Conservation (phyloP, 2,888 invertebrate genomes). For the Sisyra nigra region DNA sequence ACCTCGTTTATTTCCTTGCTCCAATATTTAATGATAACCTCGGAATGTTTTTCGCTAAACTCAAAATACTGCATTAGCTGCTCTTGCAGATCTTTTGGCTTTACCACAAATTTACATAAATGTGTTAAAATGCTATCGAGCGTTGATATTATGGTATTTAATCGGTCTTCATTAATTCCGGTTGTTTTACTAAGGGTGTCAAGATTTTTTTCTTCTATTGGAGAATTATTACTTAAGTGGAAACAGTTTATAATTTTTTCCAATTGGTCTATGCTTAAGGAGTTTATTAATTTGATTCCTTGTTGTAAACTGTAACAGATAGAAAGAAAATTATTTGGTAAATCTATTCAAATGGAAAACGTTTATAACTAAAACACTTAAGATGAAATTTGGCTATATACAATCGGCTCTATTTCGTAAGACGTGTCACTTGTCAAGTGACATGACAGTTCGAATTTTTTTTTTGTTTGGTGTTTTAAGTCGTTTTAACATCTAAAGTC, state of each 20-base stretch:
- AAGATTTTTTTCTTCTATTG: not conserved
- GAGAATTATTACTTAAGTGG: not conserved
- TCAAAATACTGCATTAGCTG: not conserved
- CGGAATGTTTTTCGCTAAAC: not conserved
- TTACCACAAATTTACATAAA: not conserved
- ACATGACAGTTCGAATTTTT: too few relatives aligned
- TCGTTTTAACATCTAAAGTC: too few relatives aligned
- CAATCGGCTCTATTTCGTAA: too few relatives aligned
- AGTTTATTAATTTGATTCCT: not conserved
- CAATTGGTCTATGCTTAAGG: not conserved
- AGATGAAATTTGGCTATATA: too few relatives aligned
- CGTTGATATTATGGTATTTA: too few relatives aligned
- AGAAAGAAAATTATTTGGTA: too few relatives aligned
- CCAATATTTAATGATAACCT: not conserved
- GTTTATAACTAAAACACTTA: too few relatives aligned
- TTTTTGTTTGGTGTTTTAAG: too few relatives aligned
- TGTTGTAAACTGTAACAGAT: too few relatives aligned
- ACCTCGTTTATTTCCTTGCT: not conserved
- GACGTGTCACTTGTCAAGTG: too few relatives aligned
- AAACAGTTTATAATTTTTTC: not conserved
- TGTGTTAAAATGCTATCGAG: too few relatives aligned
- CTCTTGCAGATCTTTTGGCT: constrained; percentile 1
- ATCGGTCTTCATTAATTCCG: not conserved
- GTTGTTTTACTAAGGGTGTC: not conserved
- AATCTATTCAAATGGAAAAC: too few relatives aligned